Conservation (phyloP, 2,113 vertebrate genomes). For the Leptodactylus fuscus region DNA sequence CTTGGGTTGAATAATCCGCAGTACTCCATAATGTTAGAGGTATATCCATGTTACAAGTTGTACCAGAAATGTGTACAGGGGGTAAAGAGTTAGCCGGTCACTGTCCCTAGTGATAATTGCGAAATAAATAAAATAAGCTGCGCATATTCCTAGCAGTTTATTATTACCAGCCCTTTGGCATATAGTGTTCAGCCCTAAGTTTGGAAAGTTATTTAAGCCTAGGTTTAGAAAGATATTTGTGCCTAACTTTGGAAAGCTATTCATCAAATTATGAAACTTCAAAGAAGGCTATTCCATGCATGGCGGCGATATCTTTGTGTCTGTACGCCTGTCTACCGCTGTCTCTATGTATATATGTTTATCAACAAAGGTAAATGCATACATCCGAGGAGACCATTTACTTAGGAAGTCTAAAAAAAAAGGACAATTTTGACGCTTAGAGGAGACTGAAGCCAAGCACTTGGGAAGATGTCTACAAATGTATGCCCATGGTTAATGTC, state of each 20-base stretch:
- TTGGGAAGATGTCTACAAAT: too few relatives aligned
- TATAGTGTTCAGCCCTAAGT: constrained; percentile 49
- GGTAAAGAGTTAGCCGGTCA: neutral
- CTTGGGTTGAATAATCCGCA: too few relatives aligned
- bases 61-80: too few relatives aligned
- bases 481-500: too few relatives aligned
- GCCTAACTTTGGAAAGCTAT: constrained; percentile 53
- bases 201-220: constrained; percentile 55
- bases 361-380: neutral
- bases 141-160: constrained; percentile 39
- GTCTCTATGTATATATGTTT: constrained; percentile 14
- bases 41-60: too few relatives aligned
- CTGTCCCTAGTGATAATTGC: constrained; percentile 2
- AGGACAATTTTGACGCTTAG: too few relatives aligned
- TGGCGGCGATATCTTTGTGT: neutral
- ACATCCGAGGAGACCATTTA: neutral
- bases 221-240: constrained; percentile 55
- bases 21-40: too few relatives aligned
- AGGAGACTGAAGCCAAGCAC: neutral
- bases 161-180: constrained; percentile 44
- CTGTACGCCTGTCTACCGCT: neutral
- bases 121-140: constrained; percentile 44
- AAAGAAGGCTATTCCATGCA: constrained; percentile 21
- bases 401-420: too few relatives aligned
- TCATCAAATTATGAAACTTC: constrained; percentile 55